Evolutionary conservation across 2,888 invertebrate species (phyloP).

Genomic region (Caenorhabditis parvicauda): DNA sequence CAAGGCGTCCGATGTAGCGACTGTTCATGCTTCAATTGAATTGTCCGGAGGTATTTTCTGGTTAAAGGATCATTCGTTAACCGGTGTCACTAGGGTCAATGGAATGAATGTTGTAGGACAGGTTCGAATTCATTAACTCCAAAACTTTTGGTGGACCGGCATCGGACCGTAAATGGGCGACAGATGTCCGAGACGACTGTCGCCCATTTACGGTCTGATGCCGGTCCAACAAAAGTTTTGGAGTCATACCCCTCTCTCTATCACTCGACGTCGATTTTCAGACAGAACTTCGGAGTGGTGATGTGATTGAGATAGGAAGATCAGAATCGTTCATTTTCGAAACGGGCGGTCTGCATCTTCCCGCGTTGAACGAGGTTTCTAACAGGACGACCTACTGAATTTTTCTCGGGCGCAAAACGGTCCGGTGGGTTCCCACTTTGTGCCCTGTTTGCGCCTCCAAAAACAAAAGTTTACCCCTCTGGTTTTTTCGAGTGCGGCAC

Average conservation of each 20-base stretch:
- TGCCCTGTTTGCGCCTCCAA: too few species aligned
- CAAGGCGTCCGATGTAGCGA: not conserved
- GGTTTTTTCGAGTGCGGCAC: too few species aligned
- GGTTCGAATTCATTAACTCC: too few species aligned
- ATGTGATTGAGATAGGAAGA: constrained; percentile 27
- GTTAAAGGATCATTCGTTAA: constrained; percentile 42
- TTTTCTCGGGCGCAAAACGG: not conserved
- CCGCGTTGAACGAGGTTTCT: too few species aligned
- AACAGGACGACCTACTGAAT: too few species aligned
- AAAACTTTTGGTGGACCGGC: too few species aligned
- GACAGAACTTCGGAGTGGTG: constrained; percentile 19
- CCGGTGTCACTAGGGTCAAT: constrained; percentile 37
- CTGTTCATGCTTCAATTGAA: constrained; percentile 51
- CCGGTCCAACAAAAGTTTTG: not conserved
- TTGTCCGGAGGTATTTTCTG: constrained; percentile 43
- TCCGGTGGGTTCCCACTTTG: too few species aligned
- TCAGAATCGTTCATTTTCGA: constrained; percentile 16
- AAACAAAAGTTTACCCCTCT: too few species aligned
- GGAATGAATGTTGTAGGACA: constrained; percentile 34
- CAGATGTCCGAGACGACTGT: too few species aligned
- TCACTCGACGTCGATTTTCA: constrained; percentile 1
- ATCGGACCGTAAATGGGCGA: too few species aligned
- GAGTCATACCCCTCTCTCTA: not conserved
- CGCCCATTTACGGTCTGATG: too few species aligned
- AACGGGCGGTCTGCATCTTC: not conserved